Conservation (phyloP, 1,140 invertebrate genomes). For the Condylostylus longicornis region DNA sequence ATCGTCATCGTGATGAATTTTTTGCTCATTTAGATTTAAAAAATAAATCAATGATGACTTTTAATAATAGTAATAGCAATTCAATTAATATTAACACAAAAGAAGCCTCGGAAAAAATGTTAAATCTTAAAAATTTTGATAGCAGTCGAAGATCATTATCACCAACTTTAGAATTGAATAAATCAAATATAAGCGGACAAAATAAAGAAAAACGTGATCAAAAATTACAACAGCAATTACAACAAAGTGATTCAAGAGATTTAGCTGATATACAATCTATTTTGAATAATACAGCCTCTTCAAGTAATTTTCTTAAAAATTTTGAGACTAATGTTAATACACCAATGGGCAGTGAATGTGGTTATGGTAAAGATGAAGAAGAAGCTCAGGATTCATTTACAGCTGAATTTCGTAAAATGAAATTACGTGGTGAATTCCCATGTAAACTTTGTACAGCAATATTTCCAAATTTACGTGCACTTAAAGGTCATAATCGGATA, state of each 20-base stretch:
- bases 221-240: slow-evolving; percentile 13
- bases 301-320: slow-evolving; percentile 26
- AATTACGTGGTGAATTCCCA: slow-evolving; percentile 71
- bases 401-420: slow-evolving; percentile 68
- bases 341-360: slow-evolving; percentile 23
- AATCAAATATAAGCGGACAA: too few species aligned
- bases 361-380: slow-evolving; percentile 42
- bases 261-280: slow-evolving; percentile 75
- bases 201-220: too few species aligned
- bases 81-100: too few species aligned
- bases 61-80: too few species aligned
- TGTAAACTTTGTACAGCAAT: slow-evolving; percentile 70
- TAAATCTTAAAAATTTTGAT: too few species aligned
- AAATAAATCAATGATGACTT: slow-evolving; percentile 38
- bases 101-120: too few species aligned
- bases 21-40: slow-evolving; percentile 63
- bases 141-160: too few species aligned
- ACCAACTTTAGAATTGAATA: too few species aligned
- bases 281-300: slow-evolving; percentile 52
- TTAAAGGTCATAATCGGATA: slow-evolving; percentile 76
- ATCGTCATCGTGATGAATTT: slow-evolving; percentile 60
- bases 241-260: slow-evolving; percentile 40
- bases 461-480: slow-evolving; percentile 74
- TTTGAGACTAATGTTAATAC: slow-evolving; percentile 29
- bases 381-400: slow-evolving; percentile 67